Conservation (phyloP, 2,797 vertebrate genomes). For the Pachyuromys duprasi region DNA sequence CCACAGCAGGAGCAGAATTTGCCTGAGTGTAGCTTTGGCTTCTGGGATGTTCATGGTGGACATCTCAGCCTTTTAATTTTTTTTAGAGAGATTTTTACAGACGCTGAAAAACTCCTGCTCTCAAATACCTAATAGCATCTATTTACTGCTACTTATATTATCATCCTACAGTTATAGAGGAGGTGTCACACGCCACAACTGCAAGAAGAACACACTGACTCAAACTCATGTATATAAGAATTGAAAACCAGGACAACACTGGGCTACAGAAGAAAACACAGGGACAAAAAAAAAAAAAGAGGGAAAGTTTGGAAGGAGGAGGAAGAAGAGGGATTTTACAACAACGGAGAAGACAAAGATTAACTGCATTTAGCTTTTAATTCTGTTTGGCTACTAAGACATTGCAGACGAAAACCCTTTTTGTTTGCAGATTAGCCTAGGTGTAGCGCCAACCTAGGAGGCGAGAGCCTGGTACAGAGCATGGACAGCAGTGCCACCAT, state of each 20-base stretch:
- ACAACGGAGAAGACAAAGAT: background rate
- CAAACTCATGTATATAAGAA: background rate
- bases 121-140: background rate
- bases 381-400: background rate
- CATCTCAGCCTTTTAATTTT: background rate
- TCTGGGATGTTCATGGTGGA: background rate
- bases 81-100: slow-evolving; percentile 13
- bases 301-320: background rate
- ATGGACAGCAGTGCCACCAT: too few species aligned
- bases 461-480: background rate
- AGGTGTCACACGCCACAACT: background rate
- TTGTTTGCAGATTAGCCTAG: background rate
- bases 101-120: background rate
- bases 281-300: background rate
- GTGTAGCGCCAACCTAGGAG: background rate
- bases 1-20: background rate
- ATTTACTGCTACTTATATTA: background rate
- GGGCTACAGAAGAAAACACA: background rate
- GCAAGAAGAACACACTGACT: background rate
- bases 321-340: background rate
- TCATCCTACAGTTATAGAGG: background rate
- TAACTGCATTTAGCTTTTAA: background rate
- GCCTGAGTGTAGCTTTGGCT: background rate
- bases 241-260: background rate
- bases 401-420: background rate